phyloP scores from a whole-genome alignment of 2,888 invertebrate genomes.

The Papilio elwesi region DNA sequence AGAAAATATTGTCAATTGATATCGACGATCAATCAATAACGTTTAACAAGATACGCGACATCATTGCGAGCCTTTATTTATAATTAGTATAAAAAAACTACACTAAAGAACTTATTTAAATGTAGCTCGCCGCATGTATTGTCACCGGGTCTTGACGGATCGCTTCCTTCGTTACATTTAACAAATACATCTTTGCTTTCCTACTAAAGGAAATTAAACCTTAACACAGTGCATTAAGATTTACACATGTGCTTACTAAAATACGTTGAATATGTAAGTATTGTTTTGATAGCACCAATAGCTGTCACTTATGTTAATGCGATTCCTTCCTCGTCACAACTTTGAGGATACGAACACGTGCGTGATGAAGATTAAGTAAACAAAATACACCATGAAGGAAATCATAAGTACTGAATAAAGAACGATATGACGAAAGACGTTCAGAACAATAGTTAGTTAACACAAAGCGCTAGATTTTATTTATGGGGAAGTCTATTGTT shows the following conservation, averaged over 20 bases:
- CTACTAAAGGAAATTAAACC: background rate
- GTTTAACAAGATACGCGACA: conserved; percentile 31
- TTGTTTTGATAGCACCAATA: conserved; percentile 42
- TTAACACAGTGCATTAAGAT: background rate
- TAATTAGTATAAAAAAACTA: conserved; percentile 37
- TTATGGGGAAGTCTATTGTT: too few species aligned
- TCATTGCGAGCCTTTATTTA: conserved; percentile 36
- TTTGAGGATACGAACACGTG: conserved; percentile 39
- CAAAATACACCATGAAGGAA: conserved; percentile 31
- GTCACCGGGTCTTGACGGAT: conserved; percentile 41
- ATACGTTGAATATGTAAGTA: conserved; percentile 32
- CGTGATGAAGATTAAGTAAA: conserved; percentile 37
- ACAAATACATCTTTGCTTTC: conserved; percentile 3
- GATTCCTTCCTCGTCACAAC: conserved; percentile 40
- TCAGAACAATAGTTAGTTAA: background rate
- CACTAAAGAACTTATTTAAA: conserved; percentile 37
- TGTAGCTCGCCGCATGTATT: conserved; percentile 37
- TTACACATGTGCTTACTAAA: background rate
- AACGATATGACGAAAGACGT: background rate
- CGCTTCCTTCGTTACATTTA: conserved; percentile 39
- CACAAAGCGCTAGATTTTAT: too few species aligned
- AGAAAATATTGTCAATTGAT: conserved; percentile 12
- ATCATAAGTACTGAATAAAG: conserved; percentile 8
- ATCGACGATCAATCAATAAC: conserved; percentile 33
- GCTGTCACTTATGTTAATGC: conserved; percentile 42